Base-by-base conservation (phyloP, 2,113 vertebrate species). In the Phocoena sinus region DNA sequence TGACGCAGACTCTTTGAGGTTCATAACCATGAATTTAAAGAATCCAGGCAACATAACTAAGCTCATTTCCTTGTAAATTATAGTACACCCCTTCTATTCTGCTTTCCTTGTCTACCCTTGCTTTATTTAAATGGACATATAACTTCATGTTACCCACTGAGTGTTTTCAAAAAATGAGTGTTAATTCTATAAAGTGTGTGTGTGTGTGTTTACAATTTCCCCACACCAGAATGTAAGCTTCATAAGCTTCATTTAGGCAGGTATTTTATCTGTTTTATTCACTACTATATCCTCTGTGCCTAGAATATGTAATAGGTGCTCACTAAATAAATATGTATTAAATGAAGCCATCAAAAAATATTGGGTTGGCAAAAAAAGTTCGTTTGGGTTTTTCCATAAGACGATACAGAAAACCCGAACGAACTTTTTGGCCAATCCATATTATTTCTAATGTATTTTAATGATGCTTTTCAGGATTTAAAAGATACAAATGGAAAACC, bases 1-100 rank as follows among this genome's bases (percentile, higher is more conserved):
- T 1, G 3, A 38, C 44, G 3, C 13, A 13, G 4, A 3, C 0
- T 7, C 8, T 15, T 25, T 18, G 50, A 91, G 15, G 47, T 9
- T 60, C 47, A 20, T n/a, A 18, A 36, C 2, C 6, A 20, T 38
- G 18, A 41, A 36, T 17, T 44, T 41, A 56, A 63, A 50, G 62
- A 67, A 18, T 41, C 12, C 17, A 17, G 25, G 10, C 8, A 36
- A 5, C 23, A 23, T 13, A 21, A 6, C 23, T 62, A 28, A 23
- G 36, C 4, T 21, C 23, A 18, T n/a, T 28, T 7, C 11, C 4
- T 2, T 41, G 6, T 9, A 5, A 67, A 26, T 7, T 58, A 1
- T n/a, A 68, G 26, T 25, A 6, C 14, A 11, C 14, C 8, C 15
- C 23, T 68, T 70, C n/a, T 53, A 4, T 3, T 20, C 21, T 79